Percentiles rank a stretch among this genome's conserved stretches.
phyloP scores from a whole-genome alignment of 2,113 vertebrate genomes.

The Myotis davidii region DNA sequence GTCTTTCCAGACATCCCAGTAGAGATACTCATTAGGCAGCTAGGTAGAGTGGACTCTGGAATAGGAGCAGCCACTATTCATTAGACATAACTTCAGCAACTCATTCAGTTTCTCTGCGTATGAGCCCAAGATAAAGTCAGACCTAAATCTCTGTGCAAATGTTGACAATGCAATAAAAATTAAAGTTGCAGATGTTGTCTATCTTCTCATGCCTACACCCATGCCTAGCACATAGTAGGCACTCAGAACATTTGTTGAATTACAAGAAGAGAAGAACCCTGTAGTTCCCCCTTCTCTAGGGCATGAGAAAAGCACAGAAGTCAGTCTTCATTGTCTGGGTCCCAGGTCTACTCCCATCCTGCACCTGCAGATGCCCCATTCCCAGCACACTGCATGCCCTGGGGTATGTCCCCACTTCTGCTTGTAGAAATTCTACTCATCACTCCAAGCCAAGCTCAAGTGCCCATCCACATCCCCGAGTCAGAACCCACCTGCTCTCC shows the following conservation, averaged over 20 bases:
- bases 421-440: neutral
- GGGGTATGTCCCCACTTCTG: neutral
- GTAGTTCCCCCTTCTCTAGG: neutral
- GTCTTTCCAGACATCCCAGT: neutral
- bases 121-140: neutral
- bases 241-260: neutral
- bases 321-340: neutral
- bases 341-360: neutral
- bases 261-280: neutral
- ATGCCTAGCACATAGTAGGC: neutral
- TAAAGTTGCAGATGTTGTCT: neutral
- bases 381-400: neutral
- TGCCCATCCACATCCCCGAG: accelerated
- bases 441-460: neutral
- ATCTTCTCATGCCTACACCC: neutral
- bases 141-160: conserved; percentile 10
- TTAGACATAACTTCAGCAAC: neutral
- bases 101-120: neutral
- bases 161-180: neutral
- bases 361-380: accelerated
- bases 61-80: conserved; percentile 25
- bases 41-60: neutral
- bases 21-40: neutral
- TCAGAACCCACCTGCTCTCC: neutral
- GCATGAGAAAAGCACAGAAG: neutral